Base-by-base conservation (phyloP, 1,140 invertebrate species). In the Bradysia coprophila region DNA sequence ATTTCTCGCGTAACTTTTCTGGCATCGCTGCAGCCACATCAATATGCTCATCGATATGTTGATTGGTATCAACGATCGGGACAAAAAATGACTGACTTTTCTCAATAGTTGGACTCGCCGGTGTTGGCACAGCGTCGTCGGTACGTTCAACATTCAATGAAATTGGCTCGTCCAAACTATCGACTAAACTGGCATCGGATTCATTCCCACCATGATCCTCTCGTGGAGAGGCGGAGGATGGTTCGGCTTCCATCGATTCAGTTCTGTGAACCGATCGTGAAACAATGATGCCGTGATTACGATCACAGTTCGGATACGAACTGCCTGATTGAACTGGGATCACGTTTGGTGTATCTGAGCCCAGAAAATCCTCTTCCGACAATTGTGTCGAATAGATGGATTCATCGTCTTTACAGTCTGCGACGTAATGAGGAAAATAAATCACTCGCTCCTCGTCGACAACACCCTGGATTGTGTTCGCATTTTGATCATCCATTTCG, bases 71-170 rank as follows among this genome's bases (percentile, higher is more conserved):
- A 24, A 38, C 42, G 23, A 43, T 43, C 13, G 42, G 42, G 38
- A 43, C 42, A 43, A 43, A 43, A 15, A 43, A 43, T 43, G 42
- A 28, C 22, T 43, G 21, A 8, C 21, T 23, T 38, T 43, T 43
- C 6, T 39, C 38, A 21, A 10, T 5, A 4, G 10, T 22, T 13
- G 13, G n/a, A 13, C 13, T 2, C 13, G 11, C 21, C n/a, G 22
- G 19, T 4, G 20, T 3, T n/a, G 20, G 9, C 2, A 15, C 20
- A 22, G 11, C 21, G 16, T 21, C 9, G 3, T 39, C 21, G 16
- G 20, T 11, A 4, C n/a, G n/a, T n/a, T n/a, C n/a, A n/a, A n/a
- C n/a, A n/a, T n/a, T n/a, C n/a, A 34, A 5, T 39, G 38, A 21
- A n/a, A 21, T 22, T 23, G 36, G 31, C 16, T 43, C 42, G 20